phyloP scores from a whole-genome alignment of 2,113 vertebrate genomes.

The Mastomys coucha region DNA sequence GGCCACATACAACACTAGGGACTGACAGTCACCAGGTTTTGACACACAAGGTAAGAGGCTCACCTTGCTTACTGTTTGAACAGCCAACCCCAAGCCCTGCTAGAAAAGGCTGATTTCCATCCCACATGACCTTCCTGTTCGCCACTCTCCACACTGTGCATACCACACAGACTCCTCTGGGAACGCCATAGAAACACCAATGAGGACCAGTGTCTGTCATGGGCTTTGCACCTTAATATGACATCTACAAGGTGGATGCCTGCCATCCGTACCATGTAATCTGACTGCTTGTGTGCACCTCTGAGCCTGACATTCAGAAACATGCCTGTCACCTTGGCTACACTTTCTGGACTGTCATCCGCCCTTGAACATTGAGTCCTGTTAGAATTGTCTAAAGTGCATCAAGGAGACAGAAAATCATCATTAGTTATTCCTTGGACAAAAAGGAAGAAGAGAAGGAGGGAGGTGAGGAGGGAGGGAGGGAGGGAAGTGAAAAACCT shows the following conservation, averaged over 20 bases:
- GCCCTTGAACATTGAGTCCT: background rate
- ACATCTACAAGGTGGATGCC: background rate
- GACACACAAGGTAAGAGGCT: background rate
- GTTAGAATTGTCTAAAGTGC: conserved; percentile 8
- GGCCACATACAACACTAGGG: background rate
- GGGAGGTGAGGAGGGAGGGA: background rate
- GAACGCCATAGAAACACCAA: background rate
- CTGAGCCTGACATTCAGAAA: background rate
- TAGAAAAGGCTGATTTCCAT: background rate
- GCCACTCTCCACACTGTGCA: no score
- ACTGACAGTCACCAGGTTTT: background rate
- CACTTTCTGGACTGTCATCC: background rate
- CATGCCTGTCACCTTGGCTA: background rate
- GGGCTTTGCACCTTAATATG: background rate
- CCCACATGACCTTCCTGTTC: background rate
- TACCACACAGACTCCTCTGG: background rate
- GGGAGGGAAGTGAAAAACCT: background rate
- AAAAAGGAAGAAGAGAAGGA: background rate
- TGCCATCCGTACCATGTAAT: background rate
- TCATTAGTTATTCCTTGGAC: background rate
- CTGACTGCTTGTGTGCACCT: background rate
- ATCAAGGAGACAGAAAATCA: background rate
- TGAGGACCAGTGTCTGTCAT: background rate
- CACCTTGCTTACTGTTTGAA: background rate
- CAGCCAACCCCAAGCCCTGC: background rate